These are phyloP conservation scores for Alectura lathami DNA, from an alignment of 2,113 vertebrate genomes.

Conservation along the genomic window DNA sequence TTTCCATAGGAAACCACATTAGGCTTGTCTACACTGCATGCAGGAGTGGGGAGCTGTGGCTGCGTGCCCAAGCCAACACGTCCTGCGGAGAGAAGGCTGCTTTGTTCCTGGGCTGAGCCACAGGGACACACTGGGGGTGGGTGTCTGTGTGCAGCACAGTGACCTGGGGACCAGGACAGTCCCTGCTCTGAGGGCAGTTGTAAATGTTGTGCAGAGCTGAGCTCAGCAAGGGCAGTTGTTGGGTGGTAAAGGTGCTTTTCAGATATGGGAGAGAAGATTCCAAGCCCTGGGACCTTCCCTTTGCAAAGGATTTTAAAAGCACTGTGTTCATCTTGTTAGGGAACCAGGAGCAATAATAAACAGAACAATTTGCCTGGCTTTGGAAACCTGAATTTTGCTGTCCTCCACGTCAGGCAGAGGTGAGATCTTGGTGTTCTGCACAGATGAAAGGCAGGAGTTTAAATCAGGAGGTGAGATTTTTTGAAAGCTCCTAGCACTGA, in stretches of 20 bases:
- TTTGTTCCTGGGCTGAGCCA: background rate
- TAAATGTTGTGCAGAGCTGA: background rate
- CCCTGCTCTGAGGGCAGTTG: background rate
- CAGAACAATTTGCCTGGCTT: background rate
- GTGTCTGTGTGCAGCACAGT: background rate
- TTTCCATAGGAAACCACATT: slow-evolving; percentile 62
- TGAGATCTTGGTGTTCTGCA: background rate
- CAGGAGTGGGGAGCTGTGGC: background rate
- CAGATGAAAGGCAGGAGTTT: background rate
- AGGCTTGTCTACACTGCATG: slow-evolving; percentile 40
- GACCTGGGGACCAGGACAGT: background rate
- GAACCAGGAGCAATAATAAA: background rate
- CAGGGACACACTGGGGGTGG: background rate
- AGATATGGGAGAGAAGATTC: background rate
- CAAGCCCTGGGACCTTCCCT: background rate
- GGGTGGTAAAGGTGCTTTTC: background rate
- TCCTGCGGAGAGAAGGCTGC: slow-evolving; percentile 52
- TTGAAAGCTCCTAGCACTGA: background rate
- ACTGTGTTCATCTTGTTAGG: background rate
- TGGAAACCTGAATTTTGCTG: background rate
- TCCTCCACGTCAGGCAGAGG: background rate
- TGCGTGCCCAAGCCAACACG: background rate
- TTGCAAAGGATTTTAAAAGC: background rate
- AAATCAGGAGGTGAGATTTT: background rate
- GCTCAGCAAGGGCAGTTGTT: background rate